phyloP scores from a whole-genome alignment of 2,888 invertebrate genomes.

The Suillia variegata region DNA sequence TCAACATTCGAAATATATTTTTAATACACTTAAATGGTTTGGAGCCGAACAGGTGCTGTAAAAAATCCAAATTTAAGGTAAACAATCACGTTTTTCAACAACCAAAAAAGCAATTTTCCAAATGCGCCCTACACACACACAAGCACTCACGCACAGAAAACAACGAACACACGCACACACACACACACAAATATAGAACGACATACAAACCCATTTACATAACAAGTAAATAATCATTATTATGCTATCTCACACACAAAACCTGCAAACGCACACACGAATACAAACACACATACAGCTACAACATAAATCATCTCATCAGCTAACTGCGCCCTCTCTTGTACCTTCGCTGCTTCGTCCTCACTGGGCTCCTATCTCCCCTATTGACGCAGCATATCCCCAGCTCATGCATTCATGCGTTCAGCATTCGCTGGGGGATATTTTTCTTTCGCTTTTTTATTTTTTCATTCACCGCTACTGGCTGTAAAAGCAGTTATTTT shows the following conservation, averaged over 20 bases:
- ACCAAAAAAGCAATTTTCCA: slow-evolving; percentile 17
- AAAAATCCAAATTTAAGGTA: too few relatives aligned
- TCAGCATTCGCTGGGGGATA: neutral
- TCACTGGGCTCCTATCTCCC: neutral
- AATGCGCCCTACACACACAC: neutral
- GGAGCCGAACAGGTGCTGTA: too few relatives aligned
- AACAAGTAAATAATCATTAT: slow-evolving; percentile 19
- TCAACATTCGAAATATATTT: too few relatives aligned
- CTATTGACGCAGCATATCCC: neutral
- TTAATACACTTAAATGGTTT: too few relatives aligned
- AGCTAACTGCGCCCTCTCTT: too few relatives aligned
- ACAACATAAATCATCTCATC: slow-evolving; percentile 7
- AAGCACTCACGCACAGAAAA: neutral
- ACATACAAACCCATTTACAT: slow-evolving; percentile 10
- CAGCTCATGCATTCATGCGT: neutral
- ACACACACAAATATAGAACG: neutral
- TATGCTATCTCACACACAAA: slow-evolving; percentile 1
- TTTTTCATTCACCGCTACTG: neutral
- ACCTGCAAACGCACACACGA: neutral
- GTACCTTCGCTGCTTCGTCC: too few relatives aligned
- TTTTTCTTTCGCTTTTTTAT: too few relatives aligned
- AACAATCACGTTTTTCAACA: too few relatives aligned
- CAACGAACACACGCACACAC: neutral
- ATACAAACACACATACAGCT: neutral
- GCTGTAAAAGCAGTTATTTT: neutral